A percentile compares a stretch with the other conserved stretches of the same genome.
phyloP scores from a whole-genome alignment of 2,888 invertebrate species.

The Caradrina kadenii region DNA sequence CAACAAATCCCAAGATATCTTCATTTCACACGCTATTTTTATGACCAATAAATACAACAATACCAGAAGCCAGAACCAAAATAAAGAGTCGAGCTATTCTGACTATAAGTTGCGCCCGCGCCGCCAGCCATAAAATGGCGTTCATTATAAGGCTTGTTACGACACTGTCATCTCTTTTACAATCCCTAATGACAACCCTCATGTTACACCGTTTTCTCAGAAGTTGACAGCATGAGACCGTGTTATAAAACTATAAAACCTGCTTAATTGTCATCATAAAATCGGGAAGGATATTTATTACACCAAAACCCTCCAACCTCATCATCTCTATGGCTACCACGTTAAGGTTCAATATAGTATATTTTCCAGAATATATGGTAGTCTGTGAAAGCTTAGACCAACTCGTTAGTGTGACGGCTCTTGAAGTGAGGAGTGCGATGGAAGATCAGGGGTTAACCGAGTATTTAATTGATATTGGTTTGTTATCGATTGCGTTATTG shows the following conservation, averaged over 20 bases:
- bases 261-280: conserved; percentile 85
- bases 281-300: conserved; percentile 72
- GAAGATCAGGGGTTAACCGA: conserved; percentile 70
- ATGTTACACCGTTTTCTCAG: conserved; percentile 78
- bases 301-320: conserved; percentile 9
- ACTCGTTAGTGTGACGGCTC: conserved; percentile 80
- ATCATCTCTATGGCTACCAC: conserved; percentile 21
- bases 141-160: conserved; percentile 84
- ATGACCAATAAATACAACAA: conserved; percentile 60
- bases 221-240: conserved; percentile 84
- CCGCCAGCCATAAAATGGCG: conserved; percentile 72
- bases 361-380: conserved; percentile 32
- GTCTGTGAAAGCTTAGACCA: conserved; percentile 53
- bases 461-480: conserved; percentile 72
- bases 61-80: conserved; percentile 65
- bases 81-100: conserved; percentile 63
- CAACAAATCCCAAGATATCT: conserved; percentile 34
- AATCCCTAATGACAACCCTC: conserved; percentile 84
- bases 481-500: conserved; percentile 73
- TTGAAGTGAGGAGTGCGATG: conserved; percentile 70
- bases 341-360: conserved; percentile 37
- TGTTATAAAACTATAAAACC: conserved; percentile 86
- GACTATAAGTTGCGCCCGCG: conserved; percentile 55
- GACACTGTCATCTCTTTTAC: conserved; percentile 86
- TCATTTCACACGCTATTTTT: conserved; percentile 60